Conservation (phyloP, 2,797 vertebrate species). For the Crenuchus spilurus region DNA sequence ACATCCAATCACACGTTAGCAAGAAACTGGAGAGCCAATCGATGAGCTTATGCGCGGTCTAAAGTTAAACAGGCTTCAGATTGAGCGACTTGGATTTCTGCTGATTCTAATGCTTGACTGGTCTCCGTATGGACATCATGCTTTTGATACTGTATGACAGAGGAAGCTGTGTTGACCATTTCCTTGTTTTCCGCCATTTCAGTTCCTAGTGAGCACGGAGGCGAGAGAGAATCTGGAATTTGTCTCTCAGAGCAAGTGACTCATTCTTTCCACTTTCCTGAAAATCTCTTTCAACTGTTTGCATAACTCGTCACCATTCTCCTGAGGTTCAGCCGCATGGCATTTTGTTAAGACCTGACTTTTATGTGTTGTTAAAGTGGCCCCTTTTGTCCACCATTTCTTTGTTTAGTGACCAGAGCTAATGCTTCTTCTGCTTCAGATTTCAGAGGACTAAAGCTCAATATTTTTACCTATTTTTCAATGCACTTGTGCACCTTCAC, state of each 20-base stretch:
- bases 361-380: not conserved
- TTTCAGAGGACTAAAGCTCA: not conserved
- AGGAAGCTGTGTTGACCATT: conserved; percentile 32
- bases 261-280: conserved; percentile 43
- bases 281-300: conserved; percentile 9
- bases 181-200: conserved; percentile 44
- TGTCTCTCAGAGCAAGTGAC: conserved; percentile 21
- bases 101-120: no score
- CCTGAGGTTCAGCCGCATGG: not conserved
- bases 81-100: no score
- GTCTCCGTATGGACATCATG: no score
- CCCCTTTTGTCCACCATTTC: not conserved
- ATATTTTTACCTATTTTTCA: not conserved
- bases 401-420: not conserved
- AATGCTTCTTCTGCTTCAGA: not conserved
- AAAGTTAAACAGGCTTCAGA: no score
- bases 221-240: conserved; percentile 13
- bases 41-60: no score
- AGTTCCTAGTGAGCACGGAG: conserved; percentile 40
- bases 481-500: not conserved
- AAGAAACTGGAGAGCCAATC: no score
- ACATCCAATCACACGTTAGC: no score
- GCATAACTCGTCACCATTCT: not conserved
- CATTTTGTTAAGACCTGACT: not conserved
- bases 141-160: not conserved